Percentiles rank a stretch among this genome's conserved stretches.
These are phyloP conservation scores for Oceanites oceanicus DNA, from an alignment of 2,113 vertebrate genomes.

Conservation along the genomic window DNA sequence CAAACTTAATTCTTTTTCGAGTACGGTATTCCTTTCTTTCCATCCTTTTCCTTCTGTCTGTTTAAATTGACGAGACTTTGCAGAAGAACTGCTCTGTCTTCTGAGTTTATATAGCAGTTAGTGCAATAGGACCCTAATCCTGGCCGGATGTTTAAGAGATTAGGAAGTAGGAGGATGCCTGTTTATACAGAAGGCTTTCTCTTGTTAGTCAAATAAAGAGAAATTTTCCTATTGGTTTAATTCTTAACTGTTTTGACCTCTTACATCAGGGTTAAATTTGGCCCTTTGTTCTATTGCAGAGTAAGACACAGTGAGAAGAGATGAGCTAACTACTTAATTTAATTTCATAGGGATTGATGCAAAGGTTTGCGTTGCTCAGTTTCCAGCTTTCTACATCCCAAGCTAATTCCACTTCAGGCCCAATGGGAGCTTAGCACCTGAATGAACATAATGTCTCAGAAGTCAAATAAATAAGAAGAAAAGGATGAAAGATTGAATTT, in stretches of 20 bases:
- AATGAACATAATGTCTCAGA: constrained; percentile 27
- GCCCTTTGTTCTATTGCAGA: constrained; percentile 52
- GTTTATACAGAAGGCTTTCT: constrained; percentile 64
- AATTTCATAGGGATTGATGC: constrained; percentile 26
- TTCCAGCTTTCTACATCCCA: constrained; percentile 9
- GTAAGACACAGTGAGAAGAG: constrained; percentile 34
- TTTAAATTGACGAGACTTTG: constrained; percentile 28
- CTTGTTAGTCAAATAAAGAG: constrained; percentile 60
- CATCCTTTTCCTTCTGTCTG: neutral
- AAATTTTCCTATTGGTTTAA: constrained; percentile 59
- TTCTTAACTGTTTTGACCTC: constrained; percentile 65
- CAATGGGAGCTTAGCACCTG: constrained; percentile 46
- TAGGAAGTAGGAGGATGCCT: constrained; percentile 52
- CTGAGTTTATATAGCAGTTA: constrained; percentile 49
- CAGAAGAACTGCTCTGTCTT: constrained; percentile 29
- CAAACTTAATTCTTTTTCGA: neutral
- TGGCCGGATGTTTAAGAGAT: constrained; percentile 64
- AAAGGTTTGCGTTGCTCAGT: neutral
- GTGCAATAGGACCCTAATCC: constrained; percentile 58
- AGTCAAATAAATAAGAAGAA: constrained; percentile 56
- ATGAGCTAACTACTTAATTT: constrained; percentile 58
- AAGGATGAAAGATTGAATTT: constrained; percentile 45
- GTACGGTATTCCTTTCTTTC: neutral
- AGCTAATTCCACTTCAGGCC: constrained; percentile 50
- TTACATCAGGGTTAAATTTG: constrained; percentile 61